These are phyloP conservation scores for Lamproptera curius DNA, from an alignment of 2,888 invertebrate species.

Conservation along the genomic window DNA sequence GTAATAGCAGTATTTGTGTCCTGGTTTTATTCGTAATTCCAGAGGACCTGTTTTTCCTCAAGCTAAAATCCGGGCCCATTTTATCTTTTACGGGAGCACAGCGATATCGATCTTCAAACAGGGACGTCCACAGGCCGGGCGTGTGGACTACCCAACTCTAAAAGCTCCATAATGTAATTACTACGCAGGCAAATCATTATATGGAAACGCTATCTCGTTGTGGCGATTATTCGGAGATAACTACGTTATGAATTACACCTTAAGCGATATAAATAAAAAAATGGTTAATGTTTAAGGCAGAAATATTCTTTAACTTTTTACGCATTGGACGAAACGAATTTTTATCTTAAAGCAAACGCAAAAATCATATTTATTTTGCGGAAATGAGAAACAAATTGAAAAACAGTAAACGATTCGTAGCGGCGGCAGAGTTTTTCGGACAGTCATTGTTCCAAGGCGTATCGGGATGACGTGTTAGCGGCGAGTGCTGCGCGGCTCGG, in stretches of 20 bases:
- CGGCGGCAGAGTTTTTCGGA: too few species aligned
- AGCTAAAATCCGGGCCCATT: conserved; percentile 11
- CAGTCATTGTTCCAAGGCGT: not conserved
- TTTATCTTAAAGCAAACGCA: too few species aligned
- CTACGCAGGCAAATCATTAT: not conserved
- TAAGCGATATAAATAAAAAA: not conserved
- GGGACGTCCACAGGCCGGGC: conserved; percentile 8
- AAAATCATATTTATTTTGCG: too few species aligned
- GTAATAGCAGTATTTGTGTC: too few species aligned
- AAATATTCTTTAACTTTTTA: too few species aligned
- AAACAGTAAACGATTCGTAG: too few species aligned
- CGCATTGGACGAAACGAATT: too few species aligned
- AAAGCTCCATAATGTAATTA: conserved; percentile 13
- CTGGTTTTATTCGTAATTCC: too few species aligned
- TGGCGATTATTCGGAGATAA: not conserved
- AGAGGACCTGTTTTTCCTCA: conserved; percentile 1
- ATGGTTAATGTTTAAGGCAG: too few species aligned
- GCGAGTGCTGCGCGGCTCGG: conserved; percentile 27
- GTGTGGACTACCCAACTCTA: conserved; percentile 8
- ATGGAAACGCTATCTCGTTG: not conserved
- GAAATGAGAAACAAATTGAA: too few species aligned
- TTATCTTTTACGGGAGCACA: conserved; percentile 11
- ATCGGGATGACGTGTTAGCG: not conserved
- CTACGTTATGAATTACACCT: not conserved
- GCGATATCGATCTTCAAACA: conserved; percentile 15